Evolutionary conservation across 2,113 vertebrate species (phyloP).

Genomic region (Peromyscus maniculatus): DNA sequence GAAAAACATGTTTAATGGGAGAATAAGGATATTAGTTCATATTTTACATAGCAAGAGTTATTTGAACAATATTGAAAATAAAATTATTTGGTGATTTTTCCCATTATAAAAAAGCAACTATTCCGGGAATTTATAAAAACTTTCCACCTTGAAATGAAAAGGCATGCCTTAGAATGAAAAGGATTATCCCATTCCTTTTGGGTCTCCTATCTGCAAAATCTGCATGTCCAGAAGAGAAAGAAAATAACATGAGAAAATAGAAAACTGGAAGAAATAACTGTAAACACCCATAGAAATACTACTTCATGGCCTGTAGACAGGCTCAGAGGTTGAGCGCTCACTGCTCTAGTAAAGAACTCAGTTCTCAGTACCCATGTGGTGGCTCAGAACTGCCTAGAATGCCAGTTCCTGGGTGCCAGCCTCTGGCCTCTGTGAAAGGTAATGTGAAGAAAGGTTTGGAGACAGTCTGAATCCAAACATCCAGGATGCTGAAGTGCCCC

Average conservation of each 20-base stretch:
- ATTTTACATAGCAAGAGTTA: slow-evolving; percentile 26
- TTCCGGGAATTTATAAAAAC: slow-evolving; percentile 15
- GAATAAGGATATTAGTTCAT: not conserved
- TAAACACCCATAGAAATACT: not conserved
- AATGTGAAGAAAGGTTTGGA: too few relatives aligned
- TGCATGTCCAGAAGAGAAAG: not conserved
- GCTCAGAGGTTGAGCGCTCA: not conserved
- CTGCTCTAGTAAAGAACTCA: not conserved
- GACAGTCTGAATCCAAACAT: not conserved
- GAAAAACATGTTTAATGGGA: not conserved
- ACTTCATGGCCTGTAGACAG: not conserved
- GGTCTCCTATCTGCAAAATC: not conserved
- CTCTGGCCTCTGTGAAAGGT: not conserved
- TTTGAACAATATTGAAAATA: slow-evolving; percentile 30
- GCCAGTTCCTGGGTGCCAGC: not conserved
- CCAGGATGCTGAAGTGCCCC: not conserved
- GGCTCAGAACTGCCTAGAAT: not conserved
- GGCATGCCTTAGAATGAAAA: slow-evolving; percentile 24
- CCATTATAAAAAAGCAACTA: not conserved
- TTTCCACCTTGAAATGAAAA: slow-evolving; percentile 1
- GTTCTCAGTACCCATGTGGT: not conserved
- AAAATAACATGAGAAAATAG: not conserved
- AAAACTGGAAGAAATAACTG: not conserved
- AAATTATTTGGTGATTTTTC: slow-evolving; percentile 31
- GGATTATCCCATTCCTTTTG: not conserved